phyloP scores from a whole-genome alignment of 2,113 vertebrate species.

The Lagopus leucura region DNA sequence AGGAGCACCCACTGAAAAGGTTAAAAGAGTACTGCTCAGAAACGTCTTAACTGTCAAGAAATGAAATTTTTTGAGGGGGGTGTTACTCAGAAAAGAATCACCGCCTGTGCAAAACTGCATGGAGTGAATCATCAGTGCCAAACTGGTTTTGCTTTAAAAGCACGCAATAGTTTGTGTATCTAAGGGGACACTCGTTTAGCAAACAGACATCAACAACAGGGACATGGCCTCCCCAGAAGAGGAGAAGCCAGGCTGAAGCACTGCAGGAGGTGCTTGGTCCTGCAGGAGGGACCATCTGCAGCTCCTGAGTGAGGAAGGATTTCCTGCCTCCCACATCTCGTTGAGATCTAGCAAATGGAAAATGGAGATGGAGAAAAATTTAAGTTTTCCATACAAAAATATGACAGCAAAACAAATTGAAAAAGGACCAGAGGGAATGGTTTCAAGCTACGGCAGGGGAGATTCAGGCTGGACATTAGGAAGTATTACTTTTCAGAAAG shows the following conservation, averaged over 20 bases:
- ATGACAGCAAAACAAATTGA: too few species aligned
- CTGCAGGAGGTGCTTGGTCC: background rate
- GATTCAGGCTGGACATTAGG: too few species aligned
- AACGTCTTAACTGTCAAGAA: background rate
- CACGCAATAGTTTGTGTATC: slow-evolving; percentile 29
- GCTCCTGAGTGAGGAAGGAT: background rate
- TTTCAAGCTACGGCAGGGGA: too few species aligned
- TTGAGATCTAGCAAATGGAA: background rate
- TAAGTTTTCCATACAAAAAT: background rate
- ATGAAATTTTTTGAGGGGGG: background rate
- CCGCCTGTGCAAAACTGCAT: background rate
- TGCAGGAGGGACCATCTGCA: accelerated
- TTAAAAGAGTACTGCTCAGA: background rate
- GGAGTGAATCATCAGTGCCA: slow-evolving; percentile 58
- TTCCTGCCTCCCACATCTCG: accelerated
- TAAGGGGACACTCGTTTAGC: background rate
- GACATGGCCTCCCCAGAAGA: background rate
- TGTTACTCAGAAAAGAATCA: background rate
- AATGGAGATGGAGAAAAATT: background rate
- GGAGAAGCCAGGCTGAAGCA: background rate
- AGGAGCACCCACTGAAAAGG: background rate
- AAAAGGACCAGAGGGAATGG: too few species aligned
- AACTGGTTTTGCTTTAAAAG: slow-evolving; percentile 42
- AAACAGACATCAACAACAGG: slow-evolving; percentile 51
- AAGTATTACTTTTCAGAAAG: too few species aligned